These are phyloP conservation scores for Rhingia rostrata DNA, from an alignment of 2,888 invertebrate species.

Conservation along the genomic window DNA sequence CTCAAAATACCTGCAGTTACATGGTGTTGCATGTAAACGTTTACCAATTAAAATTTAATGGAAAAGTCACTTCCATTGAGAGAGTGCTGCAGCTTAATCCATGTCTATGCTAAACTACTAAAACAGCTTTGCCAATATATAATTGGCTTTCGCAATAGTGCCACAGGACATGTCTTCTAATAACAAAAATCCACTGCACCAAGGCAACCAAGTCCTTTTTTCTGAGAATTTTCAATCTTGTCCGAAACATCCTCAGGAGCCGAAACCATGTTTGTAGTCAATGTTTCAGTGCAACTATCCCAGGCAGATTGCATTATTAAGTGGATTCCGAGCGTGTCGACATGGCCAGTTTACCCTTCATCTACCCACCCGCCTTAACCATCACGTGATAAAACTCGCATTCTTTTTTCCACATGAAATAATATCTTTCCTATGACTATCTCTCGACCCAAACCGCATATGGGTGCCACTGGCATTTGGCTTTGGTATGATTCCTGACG, in stretches of 20 bases:
- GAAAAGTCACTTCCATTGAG: too few relatives aligned
- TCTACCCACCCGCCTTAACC: neutral
- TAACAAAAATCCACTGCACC: too few relatives aligned
- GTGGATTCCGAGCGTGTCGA: neutral
- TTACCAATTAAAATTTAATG: too few relatives aligned
- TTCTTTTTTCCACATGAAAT: neutral
- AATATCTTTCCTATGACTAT: neutral
- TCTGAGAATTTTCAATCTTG: neutral
- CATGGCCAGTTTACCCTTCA: neutral
- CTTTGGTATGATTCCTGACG: constrained; percentile 32
- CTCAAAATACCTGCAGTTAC: too few relatives aligned
- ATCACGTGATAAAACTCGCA: neutral
- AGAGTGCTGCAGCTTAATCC: too few relatives aligned
- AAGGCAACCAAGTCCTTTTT: neutral
- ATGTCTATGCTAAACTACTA: too few relatives aligned
- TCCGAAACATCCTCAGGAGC: neutral
- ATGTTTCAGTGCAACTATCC: neutral
- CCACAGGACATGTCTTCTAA: too few relatives aligned
- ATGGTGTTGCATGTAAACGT: too few relatives aligned
- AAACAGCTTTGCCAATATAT: too few relatives aligned
- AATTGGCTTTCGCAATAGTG: too few relatives aligned
- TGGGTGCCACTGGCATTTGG: constrained; percentile 10
- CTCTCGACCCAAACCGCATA: neutral
- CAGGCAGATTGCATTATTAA: constrained; percentile 2
- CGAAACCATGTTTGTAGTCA: neutral